phyloP scores from a whole-genome alignment of 2,888 invertebrate species.

The Caenorhabditis becei region DNA sequence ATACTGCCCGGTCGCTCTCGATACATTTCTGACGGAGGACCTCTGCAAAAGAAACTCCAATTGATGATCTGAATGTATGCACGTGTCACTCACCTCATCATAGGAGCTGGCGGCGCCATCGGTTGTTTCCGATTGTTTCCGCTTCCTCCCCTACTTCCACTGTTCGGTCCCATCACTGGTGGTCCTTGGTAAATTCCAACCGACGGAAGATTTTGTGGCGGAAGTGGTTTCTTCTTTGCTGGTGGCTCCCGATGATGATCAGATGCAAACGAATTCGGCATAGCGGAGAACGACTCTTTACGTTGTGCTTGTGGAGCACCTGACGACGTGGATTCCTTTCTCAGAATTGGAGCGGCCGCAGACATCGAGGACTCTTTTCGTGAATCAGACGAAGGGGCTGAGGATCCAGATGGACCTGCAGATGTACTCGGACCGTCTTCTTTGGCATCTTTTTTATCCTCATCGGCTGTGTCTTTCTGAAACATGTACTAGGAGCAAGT shows the following conservation, averaged over 20 bases:
- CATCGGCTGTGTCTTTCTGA: slow-evolving; percentile 47
- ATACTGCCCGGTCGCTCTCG: slow-evolving; percentile 44
- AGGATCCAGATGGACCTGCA: neutral
- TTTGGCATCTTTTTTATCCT: slow-evolving; percentile 37
- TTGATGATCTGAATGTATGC: too few relatives aligned
- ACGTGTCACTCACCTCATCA: slow-evolving; percentile 21
- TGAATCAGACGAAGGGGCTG: slow-evolving; percentile 11
- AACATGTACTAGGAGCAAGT: too few relatives aligned
- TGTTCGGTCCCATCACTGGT: slow-evolving; percentile 1
- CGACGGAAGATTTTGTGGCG: slow-evolving; percentile 16
- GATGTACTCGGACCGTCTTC: slow-evolving; percentile 16
- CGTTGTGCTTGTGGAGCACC: slow-evolving; percentile 3
- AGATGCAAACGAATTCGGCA: neutral
- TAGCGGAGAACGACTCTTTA: slow-evolving; percentile 39
- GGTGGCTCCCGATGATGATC: slow-evolving; percentile 36
- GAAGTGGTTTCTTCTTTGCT: slow-evolving; percentile 37
- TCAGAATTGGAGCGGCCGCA: slow-evolving; percentile 13
- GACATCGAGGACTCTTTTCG: slow-evolving; percentile 15
- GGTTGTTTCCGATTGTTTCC: slow-evolving; percentile 24
- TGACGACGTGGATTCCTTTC: slow-evolving; percentile 42
- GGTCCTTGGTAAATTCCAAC: slow-evolving; percentile 23
- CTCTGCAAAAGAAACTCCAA: slow-evolving; percentile 33
- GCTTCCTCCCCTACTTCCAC: slow-evolving; percentile 19
- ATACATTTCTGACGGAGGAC: slow-evolving; percentile 38
- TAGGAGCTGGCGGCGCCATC: slow-evolving; percentile 34